phyloP scores from a whole-genome alignment of 1,140 invertebrate species.

The Oncopodura yosiiana region DNA sequence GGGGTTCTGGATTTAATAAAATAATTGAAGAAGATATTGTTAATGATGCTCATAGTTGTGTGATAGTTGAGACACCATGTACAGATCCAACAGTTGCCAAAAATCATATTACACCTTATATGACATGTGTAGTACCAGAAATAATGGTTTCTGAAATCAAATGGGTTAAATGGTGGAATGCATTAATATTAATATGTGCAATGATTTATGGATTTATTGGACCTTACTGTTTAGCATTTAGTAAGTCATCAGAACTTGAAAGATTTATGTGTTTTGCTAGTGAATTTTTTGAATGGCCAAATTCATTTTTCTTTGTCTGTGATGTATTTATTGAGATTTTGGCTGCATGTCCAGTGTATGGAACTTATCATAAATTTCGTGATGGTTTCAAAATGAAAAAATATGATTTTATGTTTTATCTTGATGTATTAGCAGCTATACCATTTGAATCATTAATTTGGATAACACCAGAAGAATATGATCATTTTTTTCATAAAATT shows the following conservation, averaged over 20 bases:
- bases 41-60: constrained; percentile 4
- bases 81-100: background rate
- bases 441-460: constrained; percentile 1
- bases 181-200: constrained; percentile 3
- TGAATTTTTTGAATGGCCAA: constrained; percentile 2
- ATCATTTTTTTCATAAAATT: background rate
- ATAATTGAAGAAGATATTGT: constrained; percentile 11
- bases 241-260: constrained; percentile 5
- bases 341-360: constrained; percentile 17
- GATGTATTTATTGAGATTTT: constrained; percentile 30
- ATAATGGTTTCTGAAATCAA: constrained; percentile 15
- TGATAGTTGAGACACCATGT: constrained; percentile 21
- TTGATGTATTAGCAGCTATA: constrained; percentile 24
- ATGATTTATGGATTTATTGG: constrained; percentile 11
- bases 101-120: constrained; percentile 4
- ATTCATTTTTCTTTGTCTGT: background rate
- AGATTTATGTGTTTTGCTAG: background rate
- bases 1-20: constrained; percentile 13
- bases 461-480: background rate
- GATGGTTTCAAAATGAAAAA: constrained; percentile 18
- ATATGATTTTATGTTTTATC: constrained; percentile 11
- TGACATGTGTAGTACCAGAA: constrained; percentile 21
- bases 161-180: constrained; percentile 20
- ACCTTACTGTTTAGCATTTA: constrained; percentile 26
- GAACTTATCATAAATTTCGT: constrained; percentile 26